Evolutionary conservation across 2,797 vertebrate genomes (phyloP), one percentile per base, ranked within the genome.

Genomic region (Catharus ustulatus): DNA sequence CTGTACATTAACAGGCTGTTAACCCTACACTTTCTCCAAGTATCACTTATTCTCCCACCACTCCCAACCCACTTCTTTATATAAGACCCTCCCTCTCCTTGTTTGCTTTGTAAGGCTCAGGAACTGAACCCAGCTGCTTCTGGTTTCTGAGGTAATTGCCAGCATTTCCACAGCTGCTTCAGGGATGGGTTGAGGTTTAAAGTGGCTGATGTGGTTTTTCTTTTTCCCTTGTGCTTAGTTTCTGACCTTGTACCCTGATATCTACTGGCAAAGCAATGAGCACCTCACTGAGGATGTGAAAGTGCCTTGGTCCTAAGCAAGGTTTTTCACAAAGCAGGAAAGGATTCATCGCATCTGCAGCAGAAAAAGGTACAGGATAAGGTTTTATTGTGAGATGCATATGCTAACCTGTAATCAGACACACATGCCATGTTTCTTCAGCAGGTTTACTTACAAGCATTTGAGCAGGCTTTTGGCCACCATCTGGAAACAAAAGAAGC

Each of bases 161-260:
- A 1, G 17, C 72, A 64, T 89, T 80, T 87, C 90, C 87, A 83
- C 75, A 94, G 92, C 86, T 96, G 93, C 32, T 77, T 42, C 75
- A 51, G 49, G 81, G 57, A 36, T 46, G 64, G 19, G n/a, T 21
- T 89, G 78, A 92, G 19, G 30, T 57, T 90, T 89, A 26, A 67
- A 79, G 43, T 36, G 57, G 45, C 19, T 62, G 43, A 10, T 61
- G 77, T 5, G 18, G 8, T 0, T 61, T 90, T 45, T 20, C 2
- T 49, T 72, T 62, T 8, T 45, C 6, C 0, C 3, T 7, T 34
- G 10, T 40, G 12, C 7, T 42, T 3, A 0, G 12, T 63, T 92
- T 90, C 29, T 89, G 57, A 6, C 5, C 3, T 67, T 1, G 2
- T 20, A 5, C 0, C 0, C 43, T 30, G n/a, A 4, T 90, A 11